Percentiles rank a stretch among this genome's conserved stretches.
phyloP scores from a whole-genome alignment of 2,797 vertebrate genomes.

The Phoxinus dragarum region DNA sequence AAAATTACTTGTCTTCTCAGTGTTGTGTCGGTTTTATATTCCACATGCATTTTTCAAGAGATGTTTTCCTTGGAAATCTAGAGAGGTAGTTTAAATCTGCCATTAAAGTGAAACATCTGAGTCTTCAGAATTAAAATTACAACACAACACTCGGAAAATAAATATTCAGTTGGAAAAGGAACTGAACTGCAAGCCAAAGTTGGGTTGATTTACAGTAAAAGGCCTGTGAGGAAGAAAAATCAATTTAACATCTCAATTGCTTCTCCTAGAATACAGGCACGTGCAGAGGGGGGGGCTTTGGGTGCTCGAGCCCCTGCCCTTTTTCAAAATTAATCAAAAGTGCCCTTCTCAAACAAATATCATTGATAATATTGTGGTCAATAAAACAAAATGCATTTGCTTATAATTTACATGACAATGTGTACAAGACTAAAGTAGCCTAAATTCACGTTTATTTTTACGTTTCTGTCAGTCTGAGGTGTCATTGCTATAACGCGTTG shows the following conservation, averaged over 20 bases:
- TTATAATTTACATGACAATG: too few relatives aligned
- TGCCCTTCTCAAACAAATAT: too few relatives aligned
- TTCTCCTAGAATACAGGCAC: not conserved
- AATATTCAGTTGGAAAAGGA: not conserved
- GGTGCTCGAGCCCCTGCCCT: too few relatives aligned
- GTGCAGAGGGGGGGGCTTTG: too few relatives aligned
- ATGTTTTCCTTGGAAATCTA: conserved; percentile 68
- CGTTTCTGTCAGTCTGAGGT: too few relatives aligned
- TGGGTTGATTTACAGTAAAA: not conserved
- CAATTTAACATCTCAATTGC: not conserved
- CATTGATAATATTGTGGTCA: too few relatives aligned
- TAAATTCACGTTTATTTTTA: too few relatives aligned
- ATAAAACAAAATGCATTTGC: too few relatives aligned
- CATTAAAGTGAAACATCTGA: not conserved
- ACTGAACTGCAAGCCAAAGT: not conserved
- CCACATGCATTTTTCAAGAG: conserved; percentile 30
- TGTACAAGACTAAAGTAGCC: too few relatives aligned
- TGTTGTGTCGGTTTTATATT: conserved; percentile 60
- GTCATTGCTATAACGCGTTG: too few relatives aligned
- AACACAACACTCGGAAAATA: not conserved
- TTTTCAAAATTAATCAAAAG: too few relatives aligned
- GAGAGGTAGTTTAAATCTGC: conserved; percentile 28
- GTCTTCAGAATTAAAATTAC: not conserved
- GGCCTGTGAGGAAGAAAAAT: not conserved
- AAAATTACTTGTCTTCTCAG: conserved; percentile 50